Percentiles rank a stretch among this genome's conserved stretches.
Conservation (phyloP, 2,888 invertebrate genomes). For the Sarcophaga rosellei region DNA sequence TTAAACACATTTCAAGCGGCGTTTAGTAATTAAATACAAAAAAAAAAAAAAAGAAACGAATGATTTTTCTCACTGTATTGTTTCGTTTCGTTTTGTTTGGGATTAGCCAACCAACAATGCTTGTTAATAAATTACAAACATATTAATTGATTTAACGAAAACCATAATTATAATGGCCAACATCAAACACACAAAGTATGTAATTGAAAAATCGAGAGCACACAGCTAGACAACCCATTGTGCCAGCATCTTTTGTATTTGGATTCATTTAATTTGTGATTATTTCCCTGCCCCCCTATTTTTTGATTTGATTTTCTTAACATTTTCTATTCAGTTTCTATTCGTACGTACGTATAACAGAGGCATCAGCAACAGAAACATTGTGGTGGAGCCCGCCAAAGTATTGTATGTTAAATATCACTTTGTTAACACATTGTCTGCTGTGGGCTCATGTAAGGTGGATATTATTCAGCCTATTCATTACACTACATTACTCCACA, state of each 20-base stretch:
- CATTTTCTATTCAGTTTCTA: slow-evolving; percentile 27
- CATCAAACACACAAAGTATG: slow-evolving; percentile 40
- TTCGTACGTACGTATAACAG: slow-evolving; percentile 6
- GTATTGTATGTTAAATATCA: slow-evolving; percentile 58
- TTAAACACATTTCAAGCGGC: slow-evolving; percentile 40
- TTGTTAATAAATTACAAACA: slow-evolving; percentile 63
- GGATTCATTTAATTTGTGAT: slow-evolving; percentile 27
- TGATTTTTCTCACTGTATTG: neutral
- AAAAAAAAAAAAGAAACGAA: neutral
- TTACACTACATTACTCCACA: neutral
- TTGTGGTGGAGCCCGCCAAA: slow-evolving; percentile 2
- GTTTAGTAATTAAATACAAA: slow-evolving; percentile 62
- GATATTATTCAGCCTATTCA: too few species aligned
- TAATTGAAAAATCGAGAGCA: slow-evolving; percentile 23
- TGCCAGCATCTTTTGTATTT: slow-evolving; percentile 27
- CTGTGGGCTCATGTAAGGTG: slow-evolving; percentile 23
- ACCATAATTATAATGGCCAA: slow-evolving; percentile 45
- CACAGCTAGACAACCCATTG: slow-evolving; percentile 46
- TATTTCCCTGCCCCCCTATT: neutral
- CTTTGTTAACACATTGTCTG: slow-evolving; percentile 63
- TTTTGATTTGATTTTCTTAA: slow-evolving; percentile 20
- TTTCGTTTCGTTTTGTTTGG: neutral
- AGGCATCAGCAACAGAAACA: slow-evolving; percentile 7
- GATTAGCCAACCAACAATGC: slow-evolving; percentile 47
- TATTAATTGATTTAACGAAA: slow-evolving; percentile 68